Evolutionary conservation across 2,113 vertebrate species (phyloP).

Genomic region (Hippopotamus amphibius): DNA sequence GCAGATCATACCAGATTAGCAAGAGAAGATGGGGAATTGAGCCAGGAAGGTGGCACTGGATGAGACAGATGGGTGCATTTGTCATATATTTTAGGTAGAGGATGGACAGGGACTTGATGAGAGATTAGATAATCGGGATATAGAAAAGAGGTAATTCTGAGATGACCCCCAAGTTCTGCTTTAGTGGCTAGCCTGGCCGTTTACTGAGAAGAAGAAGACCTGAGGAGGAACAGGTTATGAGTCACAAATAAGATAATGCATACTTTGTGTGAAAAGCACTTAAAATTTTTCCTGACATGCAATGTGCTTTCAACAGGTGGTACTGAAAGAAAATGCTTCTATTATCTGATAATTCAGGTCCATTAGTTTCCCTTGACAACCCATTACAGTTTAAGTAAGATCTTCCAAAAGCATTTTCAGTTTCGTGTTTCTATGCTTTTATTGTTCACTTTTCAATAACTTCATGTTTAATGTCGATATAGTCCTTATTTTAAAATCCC

Average conservation of each 20-base stretch:
- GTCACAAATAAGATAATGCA: neutral
- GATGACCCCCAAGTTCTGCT: neutral
- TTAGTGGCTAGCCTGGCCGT: neutral
- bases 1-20: neutral
- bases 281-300: neutral
- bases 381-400: conserved; percentile 55
- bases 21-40: neutral
- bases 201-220: neutral
- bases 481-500: conserved; percentile 37
- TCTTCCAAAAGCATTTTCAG: conserved; percentile 17
- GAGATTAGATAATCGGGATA: neutral
- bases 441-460: conserved; percentile 16
- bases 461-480: neutral
- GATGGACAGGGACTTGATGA: neutral
- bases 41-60: neutral
- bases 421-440: neutral
- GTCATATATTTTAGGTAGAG: neutral
- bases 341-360: conserved; percentile 2
- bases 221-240: neutral
- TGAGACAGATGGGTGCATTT: neutral
- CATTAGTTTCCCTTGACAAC: conserved; percentile 74
- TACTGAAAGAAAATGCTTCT: neutral
- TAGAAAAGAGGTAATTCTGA: neutral
- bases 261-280: neutral
- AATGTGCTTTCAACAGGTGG: neutral